These are phyloP conservation scores for Triplophysa dalaica DNA, from an alignment of 2,113 vertebrate species.

Conservation along the genomic window DNA sequence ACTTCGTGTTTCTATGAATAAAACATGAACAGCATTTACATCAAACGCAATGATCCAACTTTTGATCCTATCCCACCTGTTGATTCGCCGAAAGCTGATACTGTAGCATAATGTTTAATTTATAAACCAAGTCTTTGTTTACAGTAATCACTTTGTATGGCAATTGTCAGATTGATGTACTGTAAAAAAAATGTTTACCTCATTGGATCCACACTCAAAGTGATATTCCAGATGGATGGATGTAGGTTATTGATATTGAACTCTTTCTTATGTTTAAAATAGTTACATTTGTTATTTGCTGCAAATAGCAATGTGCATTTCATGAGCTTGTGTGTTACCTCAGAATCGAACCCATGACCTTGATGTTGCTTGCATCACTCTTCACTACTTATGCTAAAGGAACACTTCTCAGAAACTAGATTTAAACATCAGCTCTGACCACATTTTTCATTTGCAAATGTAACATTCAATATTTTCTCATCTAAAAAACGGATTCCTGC, in stretches of 20 bases:
- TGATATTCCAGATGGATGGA: neutral
- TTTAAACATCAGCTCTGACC: neutral
- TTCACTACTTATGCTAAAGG: too few relatives aligned
- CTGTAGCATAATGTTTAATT: neutral
- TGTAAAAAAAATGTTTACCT: neutral
- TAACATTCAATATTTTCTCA: neutral
- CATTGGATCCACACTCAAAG: neutral
- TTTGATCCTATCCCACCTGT: neutral
- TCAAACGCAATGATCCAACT: neutral
- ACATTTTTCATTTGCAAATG: neutral
- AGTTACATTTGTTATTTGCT: too few relatives aligned
- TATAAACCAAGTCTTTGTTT: neutral
- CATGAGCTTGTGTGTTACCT: too few relatives aligned
- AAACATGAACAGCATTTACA: neutral
- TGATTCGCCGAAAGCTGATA: neutral
- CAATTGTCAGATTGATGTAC: neutral
- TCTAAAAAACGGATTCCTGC: neutral
- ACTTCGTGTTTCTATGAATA: neutral
- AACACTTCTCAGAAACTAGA: too few relatives aligned
- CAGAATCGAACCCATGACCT: too few relatives aligned
- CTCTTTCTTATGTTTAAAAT: neutral
- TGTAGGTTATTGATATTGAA: neutral
- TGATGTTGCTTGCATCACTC: too few relatives aligned
- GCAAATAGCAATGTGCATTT: too few relatives aligned
- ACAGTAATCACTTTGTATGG: neutral